These are phyloP conservation scores for Argyrosomus regius DNA, from an alignment of 2,797 vertebrate genomes.

Conservation along the genomic window DNA sequence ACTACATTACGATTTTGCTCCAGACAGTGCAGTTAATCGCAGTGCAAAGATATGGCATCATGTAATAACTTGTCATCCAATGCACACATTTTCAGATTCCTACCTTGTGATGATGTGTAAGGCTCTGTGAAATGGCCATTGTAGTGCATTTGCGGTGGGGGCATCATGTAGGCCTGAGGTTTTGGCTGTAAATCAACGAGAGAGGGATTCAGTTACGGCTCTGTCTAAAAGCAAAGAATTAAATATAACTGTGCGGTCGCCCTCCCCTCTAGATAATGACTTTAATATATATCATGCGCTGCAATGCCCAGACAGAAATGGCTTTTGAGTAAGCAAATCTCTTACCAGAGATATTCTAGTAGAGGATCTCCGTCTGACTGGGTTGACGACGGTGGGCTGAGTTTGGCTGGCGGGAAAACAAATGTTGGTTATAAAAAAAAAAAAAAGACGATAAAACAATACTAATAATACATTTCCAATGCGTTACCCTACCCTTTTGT, in stretches of 20 bases:
- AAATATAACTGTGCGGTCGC: conserved; percentile 6
- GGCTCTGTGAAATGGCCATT: conserved; percentile 96
- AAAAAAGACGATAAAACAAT: background rate
- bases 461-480: background rate
- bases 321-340: background rate
- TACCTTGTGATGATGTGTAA: conserved; percentile 96
- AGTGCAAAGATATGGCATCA: background rate
- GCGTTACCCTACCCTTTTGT: background rate
- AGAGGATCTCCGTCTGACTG: conserved; percentile 92
- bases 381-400: conserved; percentile 90
- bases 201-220: conserved; percentile 46
- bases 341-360: conserved; percentile 96
- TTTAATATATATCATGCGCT: background rate
- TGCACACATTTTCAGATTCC: background rate
- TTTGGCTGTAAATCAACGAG: conserved; percentile 88
- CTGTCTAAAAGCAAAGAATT: conserved; percentile 22
- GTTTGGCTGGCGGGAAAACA: conserved; percentile 87
- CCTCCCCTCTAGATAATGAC: background rate
- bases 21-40: background rate
- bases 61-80: background rate
- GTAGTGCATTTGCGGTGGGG: conserved; percentile 94
- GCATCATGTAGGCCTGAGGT: conserved; percentile 94
- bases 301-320: conserved; percentile 5
- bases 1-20: background rate
- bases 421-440: conserved; percentile 1